A percentile compares a stretch with the other conserved stretches of the same genome.
Conservation (phyloP, 2,113 vertebrate species). For the Alexandromys fortis region DNA sequence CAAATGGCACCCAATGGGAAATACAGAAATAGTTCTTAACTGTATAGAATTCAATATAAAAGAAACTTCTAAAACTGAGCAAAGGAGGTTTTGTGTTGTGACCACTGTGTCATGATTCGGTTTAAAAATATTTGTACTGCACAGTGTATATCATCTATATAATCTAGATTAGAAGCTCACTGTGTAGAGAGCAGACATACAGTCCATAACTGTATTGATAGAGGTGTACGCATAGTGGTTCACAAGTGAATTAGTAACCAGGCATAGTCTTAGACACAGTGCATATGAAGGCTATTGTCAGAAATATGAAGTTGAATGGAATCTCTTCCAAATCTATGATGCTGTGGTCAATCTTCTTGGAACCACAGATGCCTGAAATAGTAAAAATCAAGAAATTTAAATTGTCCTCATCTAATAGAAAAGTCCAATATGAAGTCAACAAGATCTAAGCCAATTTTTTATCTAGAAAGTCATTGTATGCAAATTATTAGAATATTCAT, state of each 20-base stretch:
- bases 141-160: too few relatives aligned
- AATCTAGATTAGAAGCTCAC: neutral
- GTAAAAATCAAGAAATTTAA: neutral
- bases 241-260: neutral
- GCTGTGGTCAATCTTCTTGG: neutral
- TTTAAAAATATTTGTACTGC: neutral
- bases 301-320: neutral
- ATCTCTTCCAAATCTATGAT: neutral
- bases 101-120: neutral
- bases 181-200: neutral
- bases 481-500: neutral
- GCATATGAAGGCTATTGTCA: neutral
- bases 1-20: neutral
- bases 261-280: neutral
- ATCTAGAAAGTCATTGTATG: neutral
- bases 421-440: neutral
- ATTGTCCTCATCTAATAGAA: neutral
- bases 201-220: neutral
- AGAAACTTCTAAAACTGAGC: neutral
- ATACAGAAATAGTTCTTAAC: neutral
- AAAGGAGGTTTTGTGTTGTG: neutral
- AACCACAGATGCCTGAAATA: neutral
- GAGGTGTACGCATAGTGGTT: neutral
- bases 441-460: neutral
- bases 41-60: neutral